Evolutionary conservation across 2,888 invertebrate species (phyloP).

Genomic region (Cheilosia impressa): DNA sequence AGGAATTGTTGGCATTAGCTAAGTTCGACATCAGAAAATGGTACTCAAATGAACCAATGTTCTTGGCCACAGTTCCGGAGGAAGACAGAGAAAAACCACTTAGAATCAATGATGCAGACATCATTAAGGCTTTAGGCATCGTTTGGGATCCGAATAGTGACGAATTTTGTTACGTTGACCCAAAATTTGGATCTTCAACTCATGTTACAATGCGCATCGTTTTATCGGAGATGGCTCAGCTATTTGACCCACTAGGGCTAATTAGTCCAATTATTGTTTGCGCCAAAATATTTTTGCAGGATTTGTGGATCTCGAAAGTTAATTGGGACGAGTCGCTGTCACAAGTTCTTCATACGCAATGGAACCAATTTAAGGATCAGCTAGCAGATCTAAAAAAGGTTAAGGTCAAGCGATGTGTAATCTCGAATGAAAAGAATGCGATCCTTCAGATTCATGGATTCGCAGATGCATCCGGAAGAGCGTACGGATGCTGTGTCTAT

Average conservation of each 20-base stretch:
- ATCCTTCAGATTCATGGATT: not conserved
- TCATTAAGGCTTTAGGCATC: conserved; percentile 28
- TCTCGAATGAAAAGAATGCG: not conserved
- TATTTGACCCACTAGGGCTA: conserved; percentile 47
- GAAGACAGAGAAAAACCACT: conserved; percentile 5
- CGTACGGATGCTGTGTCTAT: not conserved
- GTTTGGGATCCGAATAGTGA: conserved; percentile 5
- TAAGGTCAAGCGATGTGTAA: not conserved
- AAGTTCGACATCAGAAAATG: conserved; percentile 1
- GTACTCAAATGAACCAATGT: conserved; percentile 21
- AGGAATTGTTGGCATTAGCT: not conserved
- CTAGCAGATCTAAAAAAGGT: not conserved
- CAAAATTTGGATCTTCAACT: not conserved
- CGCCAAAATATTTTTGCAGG: conserved; percentile 44
- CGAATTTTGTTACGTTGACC: conserved; percentile 10
- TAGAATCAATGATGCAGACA: conserved; percentile 24
- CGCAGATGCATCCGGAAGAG: not conserved
- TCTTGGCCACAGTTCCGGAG: conserved; percentile 4
- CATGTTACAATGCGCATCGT: conserved; percentile 27
- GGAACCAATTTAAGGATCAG: not conserved
- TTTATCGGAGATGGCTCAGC: conserved; percentile 44
- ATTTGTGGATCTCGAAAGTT: conserved; percentile 49
- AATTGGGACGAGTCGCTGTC: conserved; percentile 37
- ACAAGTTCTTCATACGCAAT: conserved; percentile 6
- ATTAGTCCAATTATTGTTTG: conserved; percentile 38